Percentiles rank a stretch among this genome's conserved stretches.
Evolutionary conservation across 2,113 vertebrate species (phyloP).

Genomic region (Martes martes): DNA sequence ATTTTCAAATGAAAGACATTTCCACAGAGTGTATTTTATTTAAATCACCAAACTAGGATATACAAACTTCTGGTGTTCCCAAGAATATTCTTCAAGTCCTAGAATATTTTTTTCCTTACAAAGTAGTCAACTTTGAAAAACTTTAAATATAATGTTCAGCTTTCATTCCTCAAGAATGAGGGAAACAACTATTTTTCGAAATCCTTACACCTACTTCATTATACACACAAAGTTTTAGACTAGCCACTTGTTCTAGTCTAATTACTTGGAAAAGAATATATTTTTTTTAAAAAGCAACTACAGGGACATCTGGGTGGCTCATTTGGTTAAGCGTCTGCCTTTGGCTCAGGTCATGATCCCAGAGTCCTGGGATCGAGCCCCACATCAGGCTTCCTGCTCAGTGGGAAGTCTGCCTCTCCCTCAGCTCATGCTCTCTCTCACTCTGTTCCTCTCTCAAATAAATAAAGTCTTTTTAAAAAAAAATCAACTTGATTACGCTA

Average conservation of each 20-base stretch:
- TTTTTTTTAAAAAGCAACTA: not conserved
- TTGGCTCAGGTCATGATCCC: not conserved
- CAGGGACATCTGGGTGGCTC: not conserved
- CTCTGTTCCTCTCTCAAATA: not conserved
- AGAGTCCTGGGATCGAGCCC: not conserved
- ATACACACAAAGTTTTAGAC: not conserved
- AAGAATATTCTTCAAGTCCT: conserved; percentile 24
- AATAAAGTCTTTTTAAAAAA: not conserved
- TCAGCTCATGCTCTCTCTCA: too few relatives aligned
- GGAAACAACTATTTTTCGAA: conserved; percentile 1
- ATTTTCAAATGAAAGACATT: conserved; percentile 38
- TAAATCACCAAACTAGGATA: conserved; percentile 35
- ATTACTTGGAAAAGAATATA: conserved; percentile 12
- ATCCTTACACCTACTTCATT: not conserved
- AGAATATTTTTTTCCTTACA: not conserved
- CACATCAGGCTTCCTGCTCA: not conserved
- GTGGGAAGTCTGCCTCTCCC: not conserved
- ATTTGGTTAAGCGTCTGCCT: not conserved
- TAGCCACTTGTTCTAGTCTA: not conserved
- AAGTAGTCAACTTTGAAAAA: not conserved
- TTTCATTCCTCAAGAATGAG: conserved; percentile 35
- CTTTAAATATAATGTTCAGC: not conserved
- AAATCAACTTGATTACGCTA: not conserved
- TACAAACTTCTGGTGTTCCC: not conserved
- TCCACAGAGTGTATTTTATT: not conserved